Conservation (phyloP, 1,140 invertebrate genomes). For the Drosophila oshimai region DNA sequence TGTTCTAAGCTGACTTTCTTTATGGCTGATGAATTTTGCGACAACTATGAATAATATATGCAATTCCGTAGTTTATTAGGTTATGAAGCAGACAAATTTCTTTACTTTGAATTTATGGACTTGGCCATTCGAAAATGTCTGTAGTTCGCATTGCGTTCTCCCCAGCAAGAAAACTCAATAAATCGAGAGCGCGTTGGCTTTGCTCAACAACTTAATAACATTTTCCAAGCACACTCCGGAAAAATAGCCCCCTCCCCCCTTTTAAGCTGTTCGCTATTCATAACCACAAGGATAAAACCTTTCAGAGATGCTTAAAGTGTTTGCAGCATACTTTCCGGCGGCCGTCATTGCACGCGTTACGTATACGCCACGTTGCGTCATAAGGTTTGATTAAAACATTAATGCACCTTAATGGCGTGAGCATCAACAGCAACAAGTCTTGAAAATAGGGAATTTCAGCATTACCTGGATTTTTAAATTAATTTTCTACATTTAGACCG, state of each 20-base stretch:
- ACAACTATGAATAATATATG: slow-evolving; percentile 17
- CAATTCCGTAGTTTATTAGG: slow-evolving; percentile 5
- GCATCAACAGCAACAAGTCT: slow-evolving; percentile 50
- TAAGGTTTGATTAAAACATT: slow-evolving; percentile 66
- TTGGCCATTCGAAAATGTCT: slow-evolving; percentile 1
- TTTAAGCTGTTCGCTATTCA: slow-evolving; percentile 14
- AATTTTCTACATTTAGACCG: slow-evolving; percentile 6
- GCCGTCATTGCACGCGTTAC: slow-evolving; percentile 13
- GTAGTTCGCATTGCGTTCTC: slow-evolving; percentile 13
- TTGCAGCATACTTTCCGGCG: slow-evolving; percentile 47
- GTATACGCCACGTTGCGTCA: slow-evolving; percentile 34
- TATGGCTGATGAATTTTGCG: not conserved
- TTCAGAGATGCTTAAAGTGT: slow-evolving; percentile 14
- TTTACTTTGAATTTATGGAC: not conserved
- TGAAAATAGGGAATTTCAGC: not conserved
- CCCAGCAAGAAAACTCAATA: slow-evolving; percentile 9
- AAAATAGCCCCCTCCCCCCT: not conserved
- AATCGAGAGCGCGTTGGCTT: slow-evolving; percentile 10
- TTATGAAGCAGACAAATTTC: not conserved
- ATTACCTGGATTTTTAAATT: slow-evolving; percentile 44
- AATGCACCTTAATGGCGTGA: slow-evolving; percentile 45
- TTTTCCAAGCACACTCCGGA: slow-evolving; percentile 6
- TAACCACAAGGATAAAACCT: slow-evolving; percentile 38
- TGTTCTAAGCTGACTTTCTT: not conserved
- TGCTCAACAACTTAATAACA: slow-evolving; percentile 36